Conservation (phyloP, 2,888 invertebrate species). For the Copidosoma aretas region DNA sequence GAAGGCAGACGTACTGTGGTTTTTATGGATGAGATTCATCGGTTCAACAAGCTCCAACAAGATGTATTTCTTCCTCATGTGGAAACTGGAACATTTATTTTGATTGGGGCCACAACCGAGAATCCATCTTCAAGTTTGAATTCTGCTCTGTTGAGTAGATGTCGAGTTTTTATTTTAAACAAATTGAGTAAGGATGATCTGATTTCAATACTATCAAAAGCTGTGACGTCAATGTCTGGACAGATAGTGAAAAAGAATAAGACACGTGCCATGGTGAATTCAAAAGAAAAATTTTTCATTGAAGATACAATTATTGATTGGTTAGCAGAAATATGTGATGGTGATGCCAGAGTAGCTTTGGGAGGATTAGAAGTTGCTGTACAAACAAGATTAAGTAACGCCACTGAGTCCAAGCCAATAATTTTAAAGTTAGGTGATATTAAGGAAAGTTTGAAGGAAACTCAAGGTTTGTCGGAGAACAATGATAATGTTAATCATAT, state of each 20-base stretch:
- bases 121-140: slow-evolving; percentile 88
- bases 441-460: slow-evolving; percentile 76
- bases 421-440: slow-evolving; percentile 69
- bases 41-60: slow-evolving; percentile 85
- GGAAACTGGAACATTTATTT: slow-evolving; percentile 78
- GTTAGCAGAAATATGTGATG: slow-evolving; percentile 79
- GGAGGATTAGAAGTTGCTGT: slow-evolving; percentile 77
- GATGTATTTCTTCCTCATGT: slow-evolving; percentile 82
- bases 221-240: slow-evolving; percentile 63
- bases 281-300: slow-evolving; percentile 57
- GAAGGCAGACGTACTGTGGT: slow-evolving; percentile 76
- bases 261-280: background rate
- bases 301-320: slow-evolving; percentile 71
- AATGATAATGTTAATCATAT: slow-evolving; percentile 85
- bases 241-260: slow-evolving; percentile 9
- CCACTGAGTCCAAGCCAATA: slow-evolving; percentile 55
- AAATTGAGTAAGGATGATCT: slow-evolving; percentile 71
- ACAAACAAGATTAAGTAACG: slow-evolving; percentile 61
- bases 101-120: slow-evolving; percentile 86
- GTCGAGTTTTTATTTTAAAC: slow-evolving; percentile 77
- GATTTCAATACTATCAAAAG: slow-evolving; percentile 68
- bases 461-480: slow-evolving; percentile 79
- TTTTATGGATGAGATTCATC: slow-evolving; percentile 88
- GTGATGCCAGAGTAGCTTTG: slow-evolving; percentile 81
- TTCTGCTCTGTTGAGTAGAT: slow-evolving; percentile 79